Evolutionary conservation across 2,113 vertebrate species (phyloP).

Genomic region (Crypturellus undulatus): DNA sequence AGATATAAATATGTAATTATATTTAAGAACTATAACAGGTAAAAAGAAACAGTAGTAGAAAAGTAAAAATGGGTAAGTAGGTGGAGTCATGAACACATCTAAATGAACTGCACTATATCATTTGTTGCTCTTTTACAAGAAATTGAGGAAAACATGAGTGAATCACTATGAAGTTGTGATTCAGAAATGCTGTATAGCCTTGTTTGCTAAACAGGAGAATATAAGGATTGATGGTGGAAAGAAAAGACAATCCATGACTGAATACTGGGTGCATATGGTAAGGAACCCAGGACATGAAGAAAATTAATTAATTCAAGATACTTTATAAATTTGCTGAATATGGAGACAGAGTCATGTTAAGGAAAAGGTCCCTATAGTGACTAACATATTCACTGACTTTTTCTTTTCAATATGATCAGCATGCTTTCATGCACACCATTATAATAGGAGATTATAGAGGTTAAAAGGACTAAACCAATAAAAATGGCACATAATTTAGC

Average conservation of each 20-base stretch:
- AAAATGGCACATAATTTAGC: neutral
- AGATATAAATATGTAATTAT: neutral
- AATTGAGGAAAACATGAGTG: neutral
- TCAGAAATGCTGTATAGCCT: neutral
- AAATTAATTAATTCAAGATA: neutral
- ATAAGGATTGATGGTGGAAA: neutral
- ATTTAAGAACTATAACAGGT: neutral
- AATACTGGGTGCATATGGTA: neutral
- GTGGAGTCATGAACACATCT: neutral
- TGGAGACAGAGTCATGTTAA: neutral
- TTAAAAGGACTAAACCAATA: neutral
- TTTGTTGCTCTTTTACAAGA: neutral
- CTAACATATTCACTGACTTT: neutral
- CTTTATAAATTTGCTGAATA: neutral
- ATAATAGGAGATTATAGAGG: neutral
- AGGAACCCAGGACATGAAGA: neutral
- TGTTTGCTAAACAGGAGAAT: neutral
- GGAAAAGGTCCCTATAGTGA: neutral
- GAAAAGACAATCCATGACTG: neutral
- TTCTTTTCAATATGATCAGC: neutral
- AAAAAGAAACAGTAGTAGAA: neutral
- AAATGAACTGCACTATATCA: constrained; percentile 6
- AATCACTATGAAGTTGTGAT: neutral
- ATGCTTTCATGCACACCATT: neutral
- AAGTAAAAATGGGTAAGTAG: neutral